Evolutionary conservation across 2,797 vertebrate genomes (phyloP).

Genomic region (Hippoglossus hippoglossus): DNA sequence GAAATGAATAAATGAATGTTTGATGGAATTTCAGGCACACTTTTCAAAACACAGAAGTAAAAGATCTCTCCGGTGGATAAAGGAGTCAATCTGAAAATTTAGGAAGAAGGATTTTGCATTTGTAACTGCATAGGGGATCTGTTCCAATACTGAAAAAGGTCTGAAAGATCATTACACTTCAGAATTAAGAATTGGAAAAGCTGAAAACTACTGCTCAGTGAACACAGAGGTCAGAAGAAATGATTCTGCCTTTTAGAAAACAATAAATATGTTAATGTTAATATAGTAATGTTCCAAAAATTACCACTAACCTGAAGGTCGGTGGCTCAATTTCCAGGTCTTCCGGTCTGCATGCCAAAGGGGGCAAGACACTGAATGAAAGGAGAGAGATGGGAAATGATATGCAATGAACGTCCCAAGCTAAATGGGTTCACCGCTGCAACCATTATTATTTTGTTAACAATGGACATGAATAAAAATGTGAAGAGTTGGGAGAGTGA

Average conservation of each 20-base stretch:
- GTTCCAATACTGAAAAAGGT: no score
- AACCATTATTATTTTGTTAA: neutral
- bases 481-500: neutral
- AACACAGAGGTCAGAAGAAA: conserved; percentile 12
- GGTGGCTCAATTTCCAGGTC: no score
- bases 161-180: conserved; percentile 16
- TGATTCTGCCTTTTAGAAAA: conserved; percentile 21
- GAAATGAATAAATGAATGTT: conserved; percentile 19
- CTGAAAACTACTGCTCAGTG: conserved; percentile 1
- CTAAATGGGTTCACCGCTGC: neutral
- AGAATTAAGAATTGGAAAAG: conserved; percentile 7
- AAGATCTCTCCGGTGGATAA: conserved; percentile 14
- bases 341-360: no score
- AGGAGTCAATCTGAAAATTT: conserved; percentile 17
- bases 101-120: conserved; percentile 11
- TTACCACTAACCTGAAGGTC: neutral
- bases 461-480: neutral
- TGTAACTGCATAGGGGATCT: no score
- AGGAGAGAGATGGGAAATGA: neutral
- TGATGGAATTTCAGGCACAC: conserved; percentile 27
- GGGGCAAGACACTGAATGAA: neutral
- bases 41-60: conserved; percentile 5
- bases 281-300: neutral
- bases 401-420: neutral
- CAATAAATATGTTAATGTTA: conserved; percentile 5